These are phyloP conservation scores for Jaculus jaculus DNA, from an alignment of 2,113 vertebrate genomes.

Conservation along the genomic window DNA sequence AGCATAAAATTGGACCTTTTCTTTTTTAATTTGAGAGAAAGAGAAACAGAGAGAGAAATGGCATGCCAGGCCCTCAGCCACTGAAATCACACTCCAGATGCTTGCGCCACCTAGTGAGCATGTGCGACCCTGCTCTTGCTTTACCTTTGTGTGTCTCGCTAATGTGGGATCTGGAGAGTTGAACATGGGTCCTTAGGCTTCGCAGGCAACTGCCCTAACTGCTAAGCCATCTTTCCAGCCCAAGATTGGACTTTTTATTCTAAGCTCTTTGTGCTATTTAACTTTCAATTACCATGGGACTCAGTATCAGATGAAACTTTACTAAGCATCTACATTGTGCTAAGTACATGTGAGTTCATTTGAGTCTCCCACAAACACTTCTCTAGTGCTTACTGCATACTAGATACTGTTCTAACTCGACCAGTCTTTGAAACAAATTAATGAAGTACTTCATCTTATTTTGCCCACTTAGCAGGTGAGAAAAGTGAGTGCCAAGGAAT, in stretches of 20 bases:
- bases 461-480: neutral
- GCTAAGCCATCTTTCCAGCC: too few relatives aligned
- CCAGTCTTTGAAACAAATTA: neutral
- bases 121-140: too few relatives aligned
- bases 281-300: neutral
- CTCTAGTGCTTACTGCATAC: neutral
- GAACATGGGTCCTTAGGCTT: too few relatives aligned
- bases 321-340: neutral
- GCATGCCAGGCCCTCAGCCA: too few relatives aligned
- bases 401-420: neutral
- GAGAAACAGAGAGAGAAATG: too few relatives aligned
- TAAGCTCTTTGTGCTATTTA: neutral
- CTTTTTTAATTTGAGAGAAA: too few relatives aligned
- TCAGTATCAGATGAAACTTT: neutral
- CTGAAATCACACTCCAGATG: too few relatives aligned
- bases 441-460: neutral
- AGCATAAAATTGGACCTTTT: neutral
- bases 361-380: slow-evolving; percentile 1
- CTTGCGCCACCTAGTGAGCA: too few relatives aligned
- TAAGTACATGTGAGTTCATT: neutral
- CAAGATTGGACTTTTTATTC: neutral
- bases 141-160: too few relatives aligned
- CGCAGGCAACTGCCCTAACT: too few relatives aligned
- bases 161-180: too few relatives aligned
- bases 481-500: neutral